Evolutionary conservation across 2,888 invertebrate genomes (phyloP).

Genomic region (Xanthorhoe designata): DNA sequence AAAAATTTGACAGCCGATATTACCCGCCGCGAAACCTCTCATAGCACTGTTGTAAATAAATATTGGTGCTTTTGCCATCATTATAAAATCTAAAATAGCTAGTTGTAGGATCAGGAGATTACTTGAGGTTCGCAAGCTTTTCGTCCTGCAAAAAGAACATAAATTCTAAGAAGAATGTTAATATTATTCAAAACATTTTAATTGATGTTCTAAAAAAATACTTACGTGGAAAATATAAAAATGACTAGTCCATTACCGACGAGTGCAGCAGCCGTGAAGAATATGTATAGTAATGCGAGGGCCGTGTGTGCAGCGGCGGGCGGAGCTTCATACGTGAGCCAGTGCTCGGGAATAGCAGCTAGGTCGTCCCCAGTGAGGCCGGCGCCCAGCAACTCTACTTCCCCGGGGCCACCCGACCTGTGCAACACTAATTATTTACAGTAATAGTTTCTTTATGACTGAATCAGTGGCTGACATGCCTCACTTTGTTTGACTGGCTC

Average conservation of each 20-base stretch:
- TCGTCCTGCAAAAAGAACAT: slow-evolving; percentile 82
- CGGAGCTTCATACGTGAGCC: slow-evolving; percentile 92
- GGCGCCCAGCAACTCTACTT: slow-evolving; percentile 88
- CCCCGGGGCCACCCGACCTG: slow-evolving; percentile 51
- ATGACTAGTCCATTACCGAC: slow-evolving; percentile 94
- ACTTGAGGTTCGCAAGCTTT: slow-evolving; percentile 91
- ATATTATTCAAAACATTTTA: neutral
- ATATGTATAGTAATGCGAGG: slow-evolving; percentile 90
- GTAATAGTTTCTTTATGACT: too few relatives aligned
- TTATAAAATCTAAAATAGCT: slow-evolving; percentile 93
- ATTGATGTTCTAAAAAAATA: slow-evolving; percentile 41
- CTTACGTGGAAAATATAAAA: slow-evolving; percentile 93
- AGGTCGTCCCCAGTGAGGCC: slow-evolving; percentile 92
- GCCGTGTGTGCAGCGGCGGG: slow-evolving; percentile 93
- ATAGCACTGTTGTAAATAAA: slow-evolving; percentile 94
- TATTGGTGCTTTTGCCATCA: slow-evolving; percentile 95
- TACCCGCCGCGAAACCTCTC: slow-evolving; percentile 90
- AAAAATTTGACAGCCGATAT: slow-evolving; percentile 91
- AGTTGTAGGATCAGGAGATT: slow-evolving; percentile 94
- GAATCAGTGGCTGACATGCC: too few relatives aligned
- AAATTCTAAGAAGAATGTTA: neutral
- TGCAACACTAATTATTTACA: neutral
- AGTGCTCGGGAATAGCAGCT: slow-evolving; percentile 92
- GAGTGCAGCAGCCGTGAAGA: slow-evolving; percentile 89
- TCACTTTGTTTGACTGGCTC: too few relatives aligned